Conservation (phyloP, 2,888 invertebrate species). For the Neria commutata region DNA sequence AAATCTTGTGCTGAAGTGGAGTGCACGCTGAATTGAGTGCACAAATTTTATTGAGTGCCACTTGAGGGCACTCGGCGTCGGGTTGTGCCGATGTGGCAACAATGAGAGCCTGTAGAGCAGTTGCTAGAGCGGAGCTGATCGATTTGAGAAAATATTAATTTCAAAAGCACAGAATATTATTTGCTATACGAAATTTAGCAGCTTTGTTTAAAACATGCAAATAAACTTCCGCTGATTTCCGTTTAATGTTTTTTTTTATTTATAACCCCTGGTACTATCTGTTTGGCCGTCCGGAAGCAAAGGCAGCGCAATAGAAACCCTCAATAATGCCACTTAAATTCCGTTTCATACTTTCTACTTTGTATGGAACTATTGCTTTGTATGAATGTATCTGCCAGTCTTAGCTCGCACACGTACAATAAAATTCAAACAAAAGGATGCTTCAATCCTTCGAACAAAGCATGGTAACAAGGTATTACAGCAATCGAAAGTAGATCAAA, state of each 20-base stretch:
- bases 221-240: too few species aligned
- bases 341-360: neutral
- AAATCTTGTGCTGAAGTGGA: slow-evolving; percentile 4
- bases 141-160: slow-evolving; percentile 36
- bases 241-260: too few species aligned
- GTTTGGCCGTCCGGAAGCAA: slow-evolving; percentile 1
- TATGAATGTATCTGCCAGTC: too few species aligned
- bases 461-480: neutral
- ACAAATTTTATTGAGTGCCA: neutral
- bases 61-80: too few species aligned
- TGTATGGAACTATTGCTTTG: too few species aligned
- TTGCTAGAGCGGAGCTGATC: too few species aligned
- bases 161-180: slow-evolving; percentile 46
- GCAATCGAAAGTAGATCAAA: neutral
- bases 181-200: slow-evolving; percentile 28
- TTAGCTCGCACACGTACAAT: neutral
- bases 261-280: too few species aligned
- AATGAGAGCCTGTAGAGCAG: too few species aligned
- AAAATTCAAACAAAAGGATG: neutral
- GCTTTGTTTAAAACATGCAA: slow-evolving; percentile 40
- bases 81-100: too few species aligned
- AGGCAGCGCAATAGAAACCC: neutral
- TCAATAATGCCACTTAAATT: slow-evolving; percentile 2
- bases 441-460: neutral
- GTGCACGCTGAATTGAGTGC: neutral